phyloP scores from a whole-genome alignment of 64 coral and sea anemone genomes.

The Exaiptasia diaphana region DNA sequence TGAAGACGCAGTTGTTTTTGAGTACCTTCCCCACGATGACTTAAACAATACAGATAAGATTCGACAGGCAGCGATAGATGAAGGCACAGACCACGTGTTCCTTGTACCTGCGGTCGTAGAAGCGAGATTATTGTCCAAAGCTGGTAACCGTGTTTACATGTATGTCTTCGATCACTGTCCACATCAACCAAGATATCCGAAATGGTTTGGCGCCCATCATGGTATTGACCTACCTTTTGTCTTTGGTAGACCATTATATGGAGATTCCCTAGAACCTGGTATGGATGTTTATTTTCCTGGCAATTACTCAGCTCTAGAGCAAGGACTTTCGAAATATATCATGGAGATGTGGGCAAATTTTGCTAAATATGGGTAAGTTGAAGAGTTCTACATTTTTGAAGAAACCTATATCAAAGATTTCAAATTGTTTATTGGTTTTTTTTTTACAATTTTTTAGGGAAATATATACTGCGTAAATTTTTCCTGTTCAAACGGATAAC shows the following conservation, averaged over 20 bases:
- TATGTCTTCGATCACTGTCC: conserved; percentile 56
- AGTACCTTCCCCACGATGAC: neutral
- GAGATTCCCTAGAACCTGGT: neutral
- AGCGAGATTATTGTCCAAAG: neutral
- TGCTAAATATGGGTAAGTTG: conserved; percentile 68
- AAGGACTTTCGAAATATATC: conserved; percentile 24
- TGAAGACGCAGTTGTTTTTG: neutral
- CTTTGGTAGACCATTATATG: neutral
- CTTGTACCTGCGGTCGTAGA: neutral
- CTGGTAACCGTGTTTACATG: conserved; percentile 1
- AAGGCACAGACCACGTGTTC: neutral
- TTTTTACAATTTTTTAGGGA: too few species aligned
- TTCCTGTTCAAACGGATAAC: too few species aligned
- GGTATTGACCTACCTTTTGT: neutral
- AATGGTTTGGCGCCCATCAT: conserved; percentile 15
- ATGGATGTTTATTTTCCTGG: neutral
- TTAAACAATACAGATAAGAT: neutral
- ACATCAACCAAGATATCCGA: conserved; percentile 1
- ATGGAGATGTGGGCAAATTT: conserved; percentile 74
- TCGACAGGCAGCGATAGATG: neutral
- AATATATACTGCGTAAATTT: too few species aligned
- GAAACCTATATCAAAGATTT: too few species aligned
- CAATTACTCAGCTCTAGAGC: neutral
- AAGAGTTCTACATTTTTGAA: too few species aligned
- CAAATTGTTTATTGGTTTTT: too few species aligned